Conservation (phyloP, 1,140 invertebrate species). For the Cyclargus thomasi region DNA sequence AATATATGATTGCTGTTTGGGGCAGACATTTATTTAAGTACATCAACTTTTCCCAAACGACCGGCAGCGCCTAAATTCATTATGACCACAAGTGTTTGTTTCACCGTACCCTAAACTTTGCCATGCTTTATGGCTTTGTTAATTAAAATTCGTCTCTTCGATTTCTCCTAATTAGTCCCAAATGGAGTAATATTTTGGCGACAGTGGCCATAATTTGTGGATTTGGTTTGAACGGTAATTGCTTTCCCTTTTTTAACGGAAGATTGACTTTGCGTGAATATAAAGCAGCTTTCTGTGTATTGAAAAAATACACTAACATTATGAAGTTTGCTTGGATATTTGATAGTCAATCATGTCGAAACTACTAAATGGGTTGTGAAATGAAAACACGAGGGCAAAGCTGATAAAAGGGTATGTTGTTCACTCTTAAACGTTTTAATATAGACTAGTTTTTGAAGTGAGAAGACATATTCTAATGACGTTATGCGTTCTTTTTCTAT, state of each 20-base stretch:
- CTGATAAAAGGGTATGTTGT: too few relatives aligned
- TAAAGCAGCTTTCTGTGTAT: not conserved
- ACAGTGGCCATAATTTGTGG: not conserved
- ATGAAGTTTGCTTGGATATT: too few relatives aligned
- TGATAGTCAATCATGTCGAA: too few relatives aligned
- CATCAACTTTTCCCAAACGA: conserved; percentile 66
- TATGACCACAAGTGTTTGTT: conserved; percentile 30
- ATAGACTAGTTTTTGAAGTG: too few relatives aligned
- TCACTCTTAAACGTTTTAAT: too few relatives aligned
- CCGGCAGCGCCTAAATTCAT: conserved; percentile 65
- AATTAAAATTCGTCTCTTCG: conserved; percentile 4
- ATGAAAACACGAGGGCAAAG: too few relatives aligned
- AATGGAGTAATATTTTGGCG: not conserved
- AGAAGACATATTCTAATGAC: too few relatives aligned
- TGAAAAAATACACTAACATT: too few relatives aligned
- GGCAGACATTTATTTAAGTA: conserved; percentile 62
- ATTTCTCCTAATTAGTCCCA: not conserved
- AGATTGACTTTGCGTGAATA: not conserved
- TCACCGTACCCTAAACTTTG: conserved; percentile 41
- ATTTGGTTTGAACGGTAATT: not conserved
- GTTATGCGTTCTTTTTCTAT: too few relatives aligned
- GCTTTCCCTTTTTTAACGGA: not conserved
- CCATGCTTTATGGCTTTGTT: not conserved
- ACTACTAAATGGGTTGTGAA: too few relatives aligned
- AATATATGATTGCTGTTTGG: conserved; percentile 68